Evolutionary conservation across 2,797 vertebrate species (phyloP), one percentile per base, ranked within the genome.

Genomic region (Macropus fuliginosus): DNA sequence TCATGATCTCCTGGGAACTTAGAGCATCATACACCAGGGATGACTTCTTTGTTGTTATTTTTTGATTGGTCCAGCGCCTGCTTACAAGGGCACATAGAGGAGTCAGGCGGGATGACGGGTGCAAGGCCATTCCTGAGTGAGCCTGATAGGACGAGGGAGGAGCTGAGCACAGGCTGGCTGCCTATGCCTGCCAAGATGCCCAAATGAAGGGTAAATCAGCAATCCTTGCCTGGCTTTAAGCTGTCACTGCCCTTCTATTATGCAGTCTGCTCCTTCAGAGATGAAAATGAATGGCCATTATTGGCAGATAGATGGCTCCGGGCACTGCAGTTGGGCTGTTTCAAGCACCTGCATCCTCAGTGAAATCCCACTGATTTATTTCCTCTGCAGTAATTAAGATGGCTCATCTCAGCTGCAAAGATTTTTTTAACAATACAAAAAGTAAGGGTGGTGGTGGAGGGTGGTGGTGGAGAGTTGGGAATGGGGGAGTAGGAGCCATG

Each of bases 311-410:
- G 92, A 97, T 98, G 98, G 98, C 97, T 98, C 98, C 97, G 98
- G 97, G 81, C 94, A 95, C 97, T 93, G 97, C 92, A 97, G 97
- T 59, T n/a, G 90, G 94, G 93, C 96, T 92, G 74, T 96, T 98
- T 97, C 91, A 0, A 28, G 96, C 97, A 89, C 96, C 95, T 97
- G 98, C 97, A 97, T 98, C 97, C 93, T 94, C 97, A 98, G 96
- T 97, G 97, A 98, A 98, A 96, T 94, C 95, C 56, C 97, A 95
- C 97, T 98, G 98, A 99, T 98, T 98, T 98, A 98, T 98, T 97
- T 98, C 97, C 94, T 98, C 98, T 97, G 98, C 98, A 98, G 98
- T 98, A 98, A 98, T 98, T 98, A 98, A 98, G 97, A 95, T 97
- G 74, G 74, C 24, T 46, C 40, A 87, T 52, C 56, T 96, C 46